These are phyloP conservation scores for Progne subis DNA, from an alignment of 2,113 vertebrate genomes.

Conservation along the genomic window DNA sequence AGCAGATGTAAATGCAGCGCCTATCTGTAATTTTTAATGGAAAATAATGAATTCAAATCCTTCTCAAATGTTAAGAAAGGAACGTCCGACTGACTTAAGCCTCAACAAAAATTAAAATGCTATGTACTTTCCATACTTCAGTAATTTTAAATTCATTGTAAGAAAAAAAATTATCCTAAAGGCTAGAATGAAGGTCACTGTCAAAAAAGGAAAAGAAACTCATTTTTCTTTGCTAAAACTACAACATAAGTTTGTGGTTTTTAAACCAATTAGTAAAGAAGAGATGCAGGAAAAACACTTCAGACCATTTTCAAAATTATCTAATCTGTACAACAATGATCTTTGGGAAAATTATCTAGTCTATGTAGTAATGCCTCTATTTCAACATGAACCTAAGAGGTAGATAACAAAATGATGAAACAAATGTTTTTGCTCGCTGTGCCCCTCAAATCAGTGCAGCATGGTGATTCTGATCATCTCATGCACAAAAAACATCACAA, in stretches of 20 bases:
- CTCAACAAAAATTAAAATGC: constrained; percentile 84
- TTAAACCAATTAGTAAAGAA: constrained; percentile 87
- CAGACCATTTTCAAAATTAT: constrained; percentile 84
- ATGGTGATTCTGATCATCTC: constrained; percentile 80
- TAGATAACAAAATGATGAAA: constrained; percentile 90
- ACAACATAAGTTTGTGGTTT: constrained; percentile 81
- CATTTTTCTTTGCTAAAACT: constrained; percentile 82
- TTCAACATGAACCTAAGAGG: constrained; percentile 91
- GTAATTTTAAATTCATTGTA: constrained; percentile 81
- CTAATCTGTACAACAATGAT: constrained; percentile 85
- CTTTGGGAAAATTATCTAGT: constrained; percentile 81
- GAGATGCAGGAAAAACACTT: constrained; percentile 84
- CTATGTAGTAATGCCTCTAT: constrained; percentile 92
- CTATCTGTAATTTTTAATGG: constrained; percentile 76
- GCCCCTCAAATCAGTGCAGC: constrained; percentile 88
- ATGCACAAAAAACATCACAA: constrained; percentile 83
- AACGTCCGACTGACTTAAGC: constrained; percentile 73
- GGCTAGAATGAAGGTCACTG: constrained; percentile 84
- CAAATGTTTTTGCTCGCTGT: constrained; percentile 84
- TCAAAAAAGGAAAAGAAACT: constrained; percentile 84
- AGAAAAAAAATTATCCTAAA: constrained; percentile 79
- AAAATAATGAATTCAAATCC: constrained; percentile 72
- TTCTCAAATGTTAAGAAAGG: constrained; percentile 75
- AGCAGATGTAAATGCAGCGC: constrained; percentile 83
- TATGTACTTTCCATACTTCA: constrained; percentile 78